phyloP scores from a whole-genome alignment of 2,888 invertebrate species.

The Coremacera marginata region DNA sequence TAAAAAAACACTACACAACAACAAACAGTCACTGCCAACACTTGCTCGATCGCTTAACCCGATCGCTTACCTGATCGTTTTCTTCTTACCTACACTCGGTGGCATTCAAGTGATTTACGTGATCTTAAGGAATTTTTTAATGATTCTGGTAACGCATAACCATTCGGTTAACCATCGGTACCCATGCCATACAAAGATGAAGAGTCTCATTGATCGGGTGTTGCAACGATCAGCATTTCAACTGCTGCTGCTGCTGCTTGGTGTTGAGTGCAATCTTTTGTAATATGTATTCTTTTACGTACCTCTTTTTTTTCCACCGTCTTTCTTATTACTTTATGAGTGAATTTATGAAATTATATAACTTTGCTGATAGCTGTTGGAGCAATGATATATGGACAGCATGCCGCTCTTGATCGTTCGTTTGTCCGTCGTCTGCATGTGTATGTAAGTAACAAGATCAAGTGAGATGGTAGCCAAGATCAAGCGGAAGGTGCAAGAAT shows the following conservation, averaged over 20 bases:
- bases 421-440: no score
- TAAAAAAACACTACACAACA: background rate
- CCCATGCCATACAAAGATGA: background rate
- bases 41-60: background rate
- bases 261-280: conserved; percentile 21
- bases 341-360: conserved; percentile 47
- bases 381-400: conserved; percentile 40
- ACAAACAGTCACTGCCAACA: conserved; percentile 23
- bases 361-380: conserved; percentile 40
- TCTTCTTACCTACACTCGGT: conserved; percentile 1
- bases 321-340: conserved; percentile 25
- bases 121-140: conserved; percentile 43
- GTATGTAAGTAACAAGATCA: background rate
- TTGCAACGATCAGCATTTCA: conserved; percentile 18
- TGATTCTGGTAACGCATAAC: conserved; percentile 38
- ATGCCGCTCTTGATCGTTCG: conserved; percentile 29
- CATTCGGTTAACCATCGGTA: background rate
- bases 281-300: conserved; percentile 3
- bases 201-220: conserved; percentile 3
- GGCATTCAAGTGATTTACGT: conserved; percentile 44
- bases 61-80: conserved; percentile 9
- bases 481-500: conserved; percentile 29
- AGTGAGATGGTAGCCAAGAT: background rate
- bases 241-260: conserved; percentile 15
- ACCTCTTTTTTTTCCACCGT: background rate